These are phyloP conservation scores for Rhizoglyphus robini DNA, from an alignment of 1,140 invertebrate genomes.

Conservation along the genomic window DNA sequence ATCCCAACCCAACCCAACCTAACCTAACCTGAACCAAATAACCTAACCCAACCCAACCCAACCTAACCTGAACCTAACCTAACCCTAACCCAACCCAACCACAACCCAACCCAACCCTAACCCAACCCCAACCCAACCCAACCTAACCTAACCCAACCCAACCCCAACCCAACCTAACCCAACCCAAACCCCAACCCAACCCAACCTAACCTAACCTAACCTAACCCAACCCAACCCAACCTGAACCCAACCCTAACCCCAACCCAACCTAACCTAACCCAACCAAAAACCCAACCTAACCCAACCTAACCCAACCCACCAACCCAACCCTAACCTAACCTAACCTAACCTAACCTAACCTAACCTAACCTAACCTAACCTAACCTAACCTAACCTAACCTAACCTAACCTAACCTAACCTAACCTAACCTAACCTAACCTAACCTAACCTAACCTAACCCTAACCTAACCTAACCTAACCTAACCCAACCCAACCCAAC, in stretches of 20 bases:
- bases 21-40: slow-evolving; percentile 25
- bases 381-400: slow-evolving; percentile 19
- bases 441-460: slow-evolving; percentile 27
- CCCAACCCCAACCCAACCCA: too few relatives aligned
- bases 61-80: slow-evolving; percentile 26
- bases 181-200: too few relatives aligned
- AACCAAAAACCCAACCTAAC: slow-evolving; percentile 24
- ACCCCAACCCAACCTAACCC: too few relatives aligned
- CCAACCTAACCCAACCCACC: slow-evolving; percentile 22
- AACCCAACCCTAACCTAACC: too few relatives aligned
- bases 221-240: slow-evolving; percentile 20
- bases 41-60: slow-evolving; percentile 26
- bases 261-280: too few relatives aligned
- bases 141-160: too few relatives aligned
- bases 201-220: slow-evolving; percentile 18
- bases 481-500: slow-evolving; percentile 27
- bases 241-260: too few relatives aligned
- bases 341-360: slow-evolving; percentile 25
- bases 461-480: too few relatives aligned
- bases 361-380: slow-evolving; percentile 26
- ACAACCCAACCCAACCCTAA: too few relatives aligned
- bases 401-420: slow-evolving; percentile 21
- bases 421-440: slow-evolving; percentile 22
- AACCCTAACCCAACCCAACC: too few relatives aligned
- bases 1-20: slow-evolving; percentile 23